Base-by-base conservation (phyloP, 2,113 vertebrate species). In the Poicephalus gulielmi region DNA sequence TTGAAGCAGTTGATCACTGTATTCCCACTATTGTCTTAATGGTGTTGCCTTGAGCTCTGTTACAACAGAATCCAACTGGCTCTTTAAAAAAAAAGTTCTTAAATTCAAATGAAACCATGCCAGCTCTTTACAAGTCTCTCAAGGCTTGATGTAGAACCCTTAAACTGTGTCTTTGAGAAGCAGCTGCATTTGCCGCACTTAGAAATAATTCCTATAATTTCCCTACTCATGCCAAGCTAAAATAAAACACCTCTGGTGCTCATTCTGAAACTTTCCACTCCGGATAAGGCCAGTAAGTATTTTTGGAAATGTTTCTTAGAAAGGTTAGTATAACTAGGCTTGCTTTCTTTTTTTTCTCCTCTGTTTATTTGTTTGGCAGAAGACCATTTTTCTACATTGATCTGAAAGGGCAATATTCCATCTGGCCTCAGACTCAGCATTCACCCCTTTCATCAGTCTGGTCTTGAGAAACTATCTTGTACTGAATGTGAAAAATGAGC, bases 241-340 rank as follows among this genome's bases (percentile, higher is more conserved):
- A 94, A 96, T 90, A 90, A 97, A 97, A 96, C 95, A 77, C 80
- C 97, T 93, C 87, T 93, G 60, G 49, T 52, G 11, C 41, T 96
- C 86, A 24, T 94, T 95, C 94, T 93, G 73, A 93, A 96, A 63
- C 63, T 97, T 97, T 97, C 93, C 79, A 83, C 84, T 96, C 92
- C 6, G 37, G 88, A 91, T 95, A 96, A 96, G 94, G 89, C 63
- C 74, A 83, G 35, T 82, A 41, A 67, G 44, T 95, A 92, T 95
- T 94, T 97, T 91, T 86, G 80, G 83, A 88, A 77, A 64, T 37
- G 60, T 69, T 88, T 93, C 86, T 84, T 91, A 71, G 59, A 63
- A 92, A 97, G 55, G 47, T 87, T 88, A 63, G 46, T 94, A 96
- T 94, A 94, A 90, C 83, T 95, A 91, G 84, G 25, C 43, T 94